These are phyloP conservation scores for Pissodes strobi DNA, from an alignment of 1,140 invertebrate species.

Conservation along the genomic window DNA sequence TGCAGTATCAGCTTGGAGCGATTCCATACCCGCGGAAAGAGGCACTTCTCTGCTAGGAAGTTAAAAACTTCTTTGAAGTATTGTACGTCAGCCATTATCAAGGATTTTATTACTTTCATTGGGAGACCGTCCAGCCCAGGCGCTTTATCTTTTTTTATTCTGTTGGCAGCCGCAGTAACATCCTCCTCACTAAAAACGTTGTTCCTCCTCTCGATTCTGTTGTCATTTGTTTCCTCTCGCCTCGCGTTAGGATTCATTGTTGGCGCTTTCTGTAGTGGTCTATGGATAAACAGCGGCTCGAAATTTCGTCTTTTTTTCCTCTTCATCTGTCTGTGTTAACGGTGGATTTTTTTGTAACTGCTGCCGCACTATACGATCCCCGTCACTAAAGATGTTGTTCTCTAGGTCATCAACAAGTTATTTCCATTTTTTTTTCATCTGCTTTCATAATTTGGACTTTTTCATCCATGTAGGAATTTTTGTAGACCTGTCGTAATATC, in stretches of 20 bases:
- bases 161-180: background rate
- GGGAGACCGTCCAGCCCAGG: background rate
- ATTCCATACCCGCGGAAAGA: background rate
- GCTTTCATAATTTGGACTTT: background rate
- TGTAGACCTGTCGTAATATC: no score
- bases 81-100: background rate
- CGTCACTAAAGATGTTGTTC: background rate
- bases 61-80: background rate
- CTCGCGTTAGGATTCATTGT: background rate
- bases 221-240: background rate
- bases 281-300: background rate
- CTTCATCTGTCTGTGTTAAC: background rate
- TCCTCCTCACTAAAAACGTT: background rate
- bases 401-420: background rate
- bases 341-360: background rate
- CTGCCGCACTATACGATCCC: background rate
- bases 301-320: background rate
- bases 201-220: background rate
- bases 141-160: background rate
- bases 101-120: no score
- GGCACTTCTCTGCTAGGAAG: no score
- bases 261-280: background rate
- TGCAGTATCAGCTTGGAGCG: background rate
- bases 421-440: background rate
- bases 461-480: background rate